Evolutionary conservation across 2,113 vertebrate genomes (phyloP), one percentile per base, ranked within the genome.

Genomic region (Montifringilla adamsi): DNA sequence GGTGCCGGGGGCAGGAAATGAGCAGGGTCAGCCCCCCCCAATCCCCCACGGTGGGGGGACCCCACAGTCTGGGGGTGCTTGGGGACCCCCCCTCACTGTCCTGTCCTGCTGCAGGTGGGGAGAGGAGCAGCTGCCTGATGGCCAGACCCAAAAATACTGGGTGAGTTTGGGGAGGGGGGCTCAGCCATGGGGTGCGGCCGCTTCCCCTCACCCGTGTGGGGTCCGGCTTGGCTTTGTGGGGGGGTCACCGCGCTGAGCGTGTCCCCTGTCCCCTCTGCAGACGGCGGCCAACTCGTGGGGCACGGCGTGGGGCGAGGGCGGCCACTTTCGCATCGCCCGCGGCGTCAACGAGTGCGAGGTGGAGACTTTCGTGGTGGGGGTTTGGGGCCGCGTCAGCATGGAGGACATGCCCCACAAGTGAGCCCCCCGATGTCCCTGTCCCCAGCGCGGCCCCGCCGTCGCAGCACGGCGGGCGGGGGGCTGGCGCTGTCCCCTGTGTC

Each of bases 231-330:
- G 13, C 11, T 11, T 6, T 1, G 16, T 7, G 6, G 7, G 13
- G 33, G 7, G 4, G 3, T 28, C 9, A 7, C 60, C 44, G 0
- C 1, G 0, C 66, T 60, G 66, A 90, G 35, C 11, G 1, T 28
- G 47, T 37, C 53, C 53, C 2, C 0, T 49, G 49, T 72, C 91
- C 52, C 19, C 86, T 23, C 50, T 7, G 3, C 97, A 99, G 99
- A 98, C 98, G 0, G 99, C 99, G 1, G 99, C 99, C 91, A 99
- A 99, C 97, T 99, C 99, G 2, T 99, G 99, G 99, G 99, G 99
- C 46, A 99, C 98, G 49, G 98, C 98, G 85, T 99, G 99, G 99
- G 99, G 99, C 1, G 99, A 99, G 95, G 92, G 97, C 4, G 99
- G 99, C 67, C 98, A 98, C 96, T 99, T 99, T 95, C 99, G 99